Evolutionary conservation across 2,888 invertebrate species (phyloP), one percentile per base, ranked within the genome.

Genomic region (Halictus quadricinctus): DNA sequence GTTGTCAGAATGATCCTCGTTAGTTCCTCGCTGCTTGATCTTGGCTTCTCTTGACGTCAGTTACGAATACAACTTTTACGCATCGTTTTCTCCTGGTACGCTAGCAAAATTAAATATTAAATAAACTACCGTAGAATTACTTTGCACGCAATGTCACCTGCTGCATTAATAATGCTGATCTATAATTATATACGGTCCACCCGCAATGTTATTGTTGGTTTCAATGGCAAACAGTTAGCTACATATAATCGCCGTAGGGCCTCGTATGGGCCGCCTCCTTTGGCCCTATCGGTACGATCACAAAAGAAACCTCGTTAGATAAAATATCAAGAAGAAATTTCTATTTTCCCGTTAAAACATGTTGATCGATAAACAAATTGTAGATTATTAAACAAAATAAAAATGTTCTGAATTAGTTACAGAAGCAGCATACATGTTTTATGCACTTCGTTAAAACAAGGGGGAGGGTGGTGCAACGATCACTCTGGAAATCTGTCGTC

Each of bases 401-500:
- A 29, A 29, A 29, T 29, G 29, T 29, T 29, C 29, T 29, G 29
- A 29, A 29, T 29, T 29, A 29, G 29, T 29, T 29, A 29, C 29
- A 29, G 29, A 1, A 29, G 29, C 29, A 29, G 29, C 29, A 1
- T 29, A 1, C 29, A 29, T 29, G 29, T 29, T 29, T 29, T 29
- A 58, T 58, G 10, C n/a, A n/a, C 29, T 54, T 54, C 21, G 2
- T 54, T 70, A 43, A 21, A 69, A 69, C 21, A 41, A 70, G n/a
- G 12, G 8, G 18, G 4, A 43, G 1, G n/a, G 2, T 36, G n/a
- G 0, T 13, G 6, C 43, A 10, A 13, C 21, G 21, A 12, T 12
- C 13, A 43, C 43, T 70, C 12, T 41, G 41, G 21, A 75, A 46
- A 21, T 86, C 43, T 80, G 66, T 75, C 76, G 50, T 74, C 85